Evolutionary conservation across 2,888 invertebrate genomes (phyloP), one percentile per base, ranked within the genome.

Genomic region (Cacoxenus indagator): DNA sequence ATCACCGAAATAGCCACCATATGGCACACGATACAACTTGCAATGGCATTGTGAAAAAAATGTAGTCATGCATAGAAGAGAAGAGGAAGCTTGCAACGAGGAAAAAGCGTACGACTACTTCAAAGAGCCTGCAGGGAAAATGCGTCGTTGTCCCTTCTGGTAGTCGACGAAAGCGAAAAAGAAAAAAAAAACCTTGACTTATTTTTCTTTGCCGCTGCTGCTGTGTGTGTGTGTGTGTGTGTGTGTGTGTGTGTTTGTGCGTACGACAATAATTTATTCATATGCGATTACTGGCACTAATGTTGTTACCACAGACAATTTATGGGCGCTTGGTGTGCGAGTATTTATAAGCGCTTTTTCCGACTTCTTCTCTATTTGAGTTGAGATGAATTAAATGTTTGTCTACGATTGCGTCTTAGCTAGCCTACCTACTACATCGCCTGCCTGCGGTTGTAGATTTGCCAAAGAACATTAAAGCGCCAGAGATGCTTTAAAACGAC

Each of bases 251-350:
- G 68, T 64, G 69, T 54, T 64, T 65, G 51, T 64, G 66, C 70
- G 70, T 67, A 70, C 67, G 72, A 54, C 78, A 80, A 86, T 87
- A 87, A 87, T 87, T 87, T 87, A 87, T 87, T 87, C 87, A 87
- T 87, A 86, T 86, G 84, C 84, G 86, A 87, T 87, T 86, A 87
- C 86, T 84, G 84, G 83, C 84, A 79, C 84, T 83, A 86, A 87
- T 84, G 84, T 81, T 82, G 72, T 78, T 80, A 84, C 87, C 85
- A 78, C 85, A 86, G 83, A 86, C 87, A 85, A 87, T 87, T 87
- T 87, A 87, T 87, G 85, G 76, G 77, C 78, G 76, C 76, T 82
- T 82, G 78, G 81, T 22, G 22, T 71, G 37, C 72, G 68, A 62
- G 57, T 69, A 74, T 66, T 68, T 37, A 67, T 65, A 69, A 68